Base-by-base conservation (phyloP, 2,888 invertebrate species). In the Caenorhabditis sulstoni region DNA sequence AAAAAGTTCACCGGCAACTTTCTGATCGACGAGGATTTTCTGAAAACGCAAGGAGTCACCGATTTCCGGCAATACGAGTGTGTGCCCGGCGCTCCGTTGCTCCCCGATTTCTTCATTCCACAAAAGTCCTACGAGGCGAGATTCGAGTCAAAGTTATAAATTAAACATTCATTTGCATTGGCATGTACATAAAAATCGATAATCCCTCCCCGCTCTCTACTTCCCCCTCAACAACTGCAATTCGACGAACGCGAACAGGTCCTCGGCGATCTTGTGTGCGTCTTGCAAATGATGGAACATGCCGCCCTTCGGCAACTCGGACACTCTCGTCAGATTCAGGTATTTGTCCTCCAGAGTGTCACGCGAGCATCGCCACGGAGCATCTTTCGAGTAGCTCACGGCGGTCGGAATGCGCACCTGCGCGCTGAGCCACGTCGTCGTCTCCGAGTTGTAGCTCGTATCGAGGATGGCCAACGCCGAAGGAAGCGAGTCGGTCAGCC, bases 21-120 rank as follows among this genome's bases (percentile, higher is more conserved):
- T 91, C 94, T 93, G 41, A 94, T 97, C 57, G 98, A 99, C 90
- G 98, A 99, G 89, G 94, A 95, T n/a, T 92, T 98, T 0, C 92
- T 98, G 0, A 92, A 67, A 14, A 92, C 93, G 9, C 94, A 93
- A 62, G 98, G 98, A 0, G 91, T 97, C 14, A 94, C 93, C 0
- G 95, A 97, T 91, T 92, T 98, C 22, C 93, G 93, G 2, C 93
- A 94, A 41, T 97, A 97, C 90, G 94, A 95, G 0, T 94, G 94
- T 85, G 93, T 94, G 89, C 95, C 95, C 47, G 94, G 94, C 93
- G 93, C 89, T 90, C 92, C 93, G 80, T 92, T 96, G 81, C 93
- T 95, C 93, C 93, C 93, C 0, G 97, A 97, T 92, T 96, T 96
- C 92, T 97, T 96, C 92, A 92, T 97, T 45, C 86, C 73, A 14